Conservation (phyloP, 2,113 vertebrate genomes). For the Galbula dea region DNA sequence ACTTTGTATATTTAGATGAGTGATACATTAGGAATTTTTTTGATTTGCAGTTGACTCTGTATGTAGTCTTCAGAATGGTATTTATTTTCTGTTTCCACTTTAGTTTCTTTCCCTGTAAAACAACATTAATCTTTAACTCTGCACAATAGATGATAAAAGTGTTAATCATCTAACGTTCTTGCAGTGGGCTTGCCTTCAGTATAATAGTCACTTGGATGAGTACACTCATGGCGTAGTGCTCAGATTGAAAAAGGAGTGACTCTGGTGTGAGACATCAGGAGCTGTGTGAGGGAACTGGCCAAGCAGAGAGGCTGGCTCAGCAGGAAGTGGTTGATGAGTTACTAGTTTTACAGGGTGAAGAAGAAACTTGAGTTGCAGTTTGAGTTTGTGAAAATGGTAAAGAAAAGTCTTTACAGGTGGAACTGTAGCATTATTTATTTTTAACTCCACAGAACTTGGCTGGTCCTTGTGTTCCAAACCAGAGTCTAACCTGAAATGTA, state of each 20-base stretch:
- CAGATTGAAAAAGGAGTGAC: neutral
- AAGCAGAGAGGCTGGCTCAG: neutral
- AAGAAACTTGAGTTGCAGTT: neutral
- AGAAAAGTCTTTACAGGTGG: neutral
- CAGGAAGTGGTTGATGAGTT: constrained; percentile 58
- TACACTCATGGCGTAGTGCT: neutral
- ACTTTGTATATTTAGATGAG: neutral
- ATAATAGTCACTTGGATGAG: neutral
- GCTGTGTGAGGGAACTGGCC: neutral
- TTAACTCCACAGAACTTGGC: neutral
- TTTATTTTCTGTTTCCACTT: constrained; percentile 7
- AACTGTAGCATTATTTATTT: neutral
- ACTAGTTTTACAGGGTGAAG: neutral
- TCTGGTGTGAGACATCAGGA: constrained; percentile 1
- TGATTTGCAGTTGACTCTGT: neutral
- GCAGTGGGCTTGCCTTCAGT: neutral
- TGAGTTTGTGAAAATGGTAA: neutral
- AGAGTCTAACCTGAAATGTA: neutral
- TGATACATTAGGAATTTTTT: neutral
- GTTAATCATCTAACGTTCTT: neutral
- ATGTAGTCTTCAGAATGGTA: neutral
- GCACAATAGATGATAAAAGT: neutral
- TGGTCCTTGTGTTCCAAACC: neutral
- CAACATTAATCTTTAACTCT: constrained; percentile 16
- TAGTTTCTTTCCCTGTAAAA: neutral